These are phyloP conservation scores for Bolinopsis microptera DNA, from an alignment of 37 sponge, comb jelly and placozoan species.

Conservation along the genomic window DNA sequence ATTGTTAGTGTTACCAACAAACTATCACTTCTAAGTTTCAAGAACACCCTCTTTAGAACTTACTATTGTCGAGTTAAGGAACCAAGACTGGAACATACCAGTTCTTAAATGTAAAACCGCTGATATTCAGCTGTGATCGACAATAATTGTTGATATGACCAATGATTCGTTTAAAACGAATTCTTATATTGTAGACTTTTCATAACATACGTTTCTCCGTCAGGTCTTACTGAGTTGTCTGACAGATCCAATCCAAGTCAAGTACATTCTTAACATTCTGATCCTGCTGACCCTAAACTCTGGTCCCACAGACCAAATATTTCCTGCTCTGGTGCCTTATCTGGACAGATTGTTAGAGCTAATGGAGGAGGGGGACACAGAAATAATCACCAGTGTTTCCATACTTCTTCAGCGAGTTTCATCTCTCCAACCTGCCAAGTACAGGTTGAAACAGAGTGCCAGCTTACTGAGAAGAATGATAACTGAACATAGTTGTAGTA, in stretches of 20 bases:
- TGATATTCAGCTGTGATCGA: too few species aligned
- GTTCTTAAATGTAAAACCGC: too few species aligned
- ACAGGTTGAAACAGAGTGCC: background rate
- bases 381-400: slow-evolving; percentile 4
- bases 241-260: background rate
- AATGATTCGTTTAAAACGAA: too few species aligned
- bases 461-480: background rate
- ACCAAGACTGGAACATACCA: too few species aligned
- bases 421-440: background rate
- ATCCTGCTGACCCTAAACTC: background rate
- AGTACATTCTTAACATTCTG: background rate
- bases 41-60: too few species aligned
- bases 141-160: too few species aligned
- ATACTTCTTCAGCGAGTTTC: background rate
- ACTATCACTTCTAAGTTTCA: too few species aligned
- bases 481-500: background rate
- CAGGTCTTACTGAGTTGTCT: background rate
- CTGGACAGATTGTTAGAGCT: background rate
- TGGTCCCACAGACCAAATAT: background rate
- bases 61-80: too few species aligned
- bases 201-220: background rate
- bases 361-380: background rate
- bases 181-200: too few species aligned
- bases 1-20: too few species aligned
- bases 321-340: background rate